Evolutionary conservation across 2,888 invertebrate genomes (phyloP), one percentile per base, ranked within the genome.

Genomic region (Parnassius mnemosyne): DNA sequence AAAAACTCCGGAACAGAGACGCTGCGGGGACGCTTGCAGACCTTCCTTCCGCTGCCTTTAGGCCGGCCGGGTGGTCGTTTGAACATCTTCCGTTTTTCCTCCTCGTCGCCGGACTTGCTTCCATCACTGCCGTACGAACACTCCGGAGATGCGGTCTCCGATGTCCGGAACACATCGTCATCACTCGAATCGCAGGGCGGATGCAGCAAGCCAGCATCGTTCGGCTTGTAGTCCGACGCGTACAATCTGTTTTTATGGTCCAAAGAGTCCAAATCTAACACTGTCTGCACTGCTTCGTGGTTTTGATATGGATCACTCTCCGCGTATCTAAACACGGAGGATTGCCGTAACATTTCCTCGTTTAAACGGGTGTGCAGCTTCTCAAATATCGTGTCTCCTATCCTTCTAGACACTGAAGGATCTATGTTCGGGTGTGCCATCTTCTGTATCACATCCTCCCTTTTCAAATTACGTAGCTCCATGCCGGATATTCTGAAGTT

Each of bases 1-100:
- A 97, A 94, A 83, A 97, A 97, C 83, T 97, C 97, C 93, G 97
- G 97, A 49, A 97, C 92, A 52, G 92, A 92, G 3, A 92, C 91
- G 79, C 89, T 92, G 66, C 87, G 78, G 9, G 89, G 86, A 53
- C 89, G 87, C 74, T 92, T 92, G 70, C 81, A 79, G 49, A 83
- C 75, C 68, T 89, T 92, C 57, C 87, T 79, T 11, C 92, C 92
- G 72, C 88, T 90, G 16, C 92, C 92, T 64, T 89, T 89, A 9
- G 93, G 93, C 68, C 93, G 86, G 41, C 93, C 93, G 1, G 93
- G 93, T 13, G 92, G 89, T 70, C 93, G 84, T 72, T 93, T 93
- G 63, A 87, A 79, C 60, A 68, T 68, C 76, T 87, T 89, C 53
- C 83, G 77, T 67, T 87, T 87, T 52, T 92, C 90, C 0, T 92